Evolutionary conservation across 2,113 vertebrate genomes (phyloP).

Genomic region (Cyanoderma ruficeps): DNA sequence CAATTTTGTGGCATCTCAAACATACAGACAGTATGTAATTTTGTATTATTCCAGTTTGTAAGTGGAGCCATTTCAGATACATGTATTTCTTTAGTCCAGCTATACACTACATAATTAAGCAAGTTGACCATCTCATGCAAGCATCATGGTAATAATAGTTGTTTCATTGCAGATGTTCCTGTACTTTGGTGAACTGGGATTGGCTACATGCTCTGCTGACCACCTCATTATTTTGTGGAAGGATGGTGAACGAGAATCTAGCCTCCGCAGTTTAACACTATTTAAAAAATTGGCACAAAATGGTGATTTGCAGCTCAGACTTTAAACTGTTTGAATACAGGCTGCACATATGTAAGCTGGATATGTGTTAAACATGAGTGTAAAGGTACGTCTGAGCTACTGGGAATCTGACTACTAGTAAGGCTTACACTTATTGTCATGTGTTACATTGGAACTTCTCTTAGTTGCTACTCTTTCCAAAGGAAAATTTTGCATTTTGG

Average conservation of each 20-base stretch:
- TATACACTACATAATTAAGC: not conserved
- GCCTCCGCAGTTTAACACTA: conserved; percentile 85
- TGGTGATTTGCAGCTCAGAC: conserved; percentile 70
- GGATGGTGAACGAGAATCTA: conserved; percentile 87
- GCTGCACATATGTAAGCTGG: not conserved
- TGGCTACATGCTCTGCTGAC: conserved; percentile 93
- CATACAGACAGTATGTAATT: not conserved
- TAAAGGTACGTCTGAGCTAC: not conserved
- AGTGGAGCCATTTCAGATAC: not conserved
- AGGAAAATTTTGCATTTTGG: not conserved
- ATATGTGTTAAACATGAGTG: not conserved
- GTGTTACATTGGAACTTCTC: not conserved
- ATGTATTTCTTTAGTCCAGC: not conserved
- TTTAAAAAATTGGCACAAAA: conserved; percentile 90
- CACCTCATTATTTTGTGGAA: conserved; percentile 96
- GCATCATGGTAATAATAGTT: not conserved
- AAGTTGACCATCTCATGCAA: not conserved
- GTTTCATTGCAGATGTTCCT: conserved; percentile 88
- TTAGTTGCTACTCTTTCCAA: not conserved
- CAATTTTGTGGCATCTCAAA: not conserved
- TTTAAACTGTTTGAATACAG: conserved; percentile 14
- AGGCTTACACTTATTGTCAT: not conserved
- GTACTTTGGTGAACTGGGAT: conserved; percentile 84
- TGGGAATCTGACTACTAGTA: not conserved
- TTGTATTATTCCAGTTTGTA: not conserved